Percentiles rank a stretch among this genome's conserved stretches.
Conservation (phyloP, 2,797 vertebrate genomes). For the Mormyrus hasselquistii region DNA sequence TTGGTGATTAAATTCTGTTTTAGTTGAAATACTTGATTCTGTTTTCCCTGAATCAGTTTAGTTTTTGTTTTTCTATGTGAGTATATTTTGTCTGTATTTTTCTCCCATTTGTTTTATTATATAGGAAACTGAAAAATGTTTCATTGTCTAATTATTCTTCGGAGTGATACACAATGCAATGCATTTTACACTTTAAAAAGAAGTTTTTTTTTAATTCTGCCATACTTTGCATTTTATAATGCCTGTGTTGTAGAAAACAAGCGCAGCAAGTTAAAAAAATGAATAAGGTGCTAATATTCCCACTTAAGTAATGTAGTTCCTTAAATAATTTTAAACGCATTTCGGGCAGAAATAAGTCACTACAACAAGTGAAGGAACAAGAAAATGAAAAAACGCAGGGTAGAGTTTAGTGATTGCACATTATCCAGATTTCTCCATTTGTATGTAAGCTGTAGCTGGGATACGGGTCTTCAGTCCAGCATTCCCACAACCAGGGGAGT, state of each 20-base stretch:
- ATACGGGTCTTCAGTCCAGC: slow-evolving; percentile 41
- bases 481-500: slow-evolving; percentile 60
- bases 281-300: neutral
- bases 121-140: neutral
- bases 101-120: neutral
- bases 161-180: neutral
- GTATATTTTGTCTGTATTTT: neutral
- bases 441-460: neutral
- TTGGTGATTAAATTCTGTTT: neutral
- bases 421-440: neutral
- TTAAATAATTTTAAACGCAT: neutral
- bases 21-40: neutral
- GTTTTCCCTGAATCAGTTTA: neutral
- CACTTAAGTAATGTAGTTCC: neutral
- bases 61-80: neutral
- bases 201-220: neutral
- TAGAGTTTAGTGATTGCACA: neutral
- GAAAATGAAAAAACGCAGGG: neutral
- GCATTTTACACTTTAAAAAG: neutral
- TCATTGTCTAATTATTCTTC: neutral
- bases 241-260: neutral
- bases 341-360: neutral
- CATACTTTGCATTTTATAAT: neutral
- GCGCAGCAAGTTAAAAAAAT: neutral
- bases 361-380: neutral